Percentiles rank a stretch among this genome's conserved stretches.
Conservation (phyloP, 1,140 invertebrate genomes). For the Drosophila ironensis region DNA sequence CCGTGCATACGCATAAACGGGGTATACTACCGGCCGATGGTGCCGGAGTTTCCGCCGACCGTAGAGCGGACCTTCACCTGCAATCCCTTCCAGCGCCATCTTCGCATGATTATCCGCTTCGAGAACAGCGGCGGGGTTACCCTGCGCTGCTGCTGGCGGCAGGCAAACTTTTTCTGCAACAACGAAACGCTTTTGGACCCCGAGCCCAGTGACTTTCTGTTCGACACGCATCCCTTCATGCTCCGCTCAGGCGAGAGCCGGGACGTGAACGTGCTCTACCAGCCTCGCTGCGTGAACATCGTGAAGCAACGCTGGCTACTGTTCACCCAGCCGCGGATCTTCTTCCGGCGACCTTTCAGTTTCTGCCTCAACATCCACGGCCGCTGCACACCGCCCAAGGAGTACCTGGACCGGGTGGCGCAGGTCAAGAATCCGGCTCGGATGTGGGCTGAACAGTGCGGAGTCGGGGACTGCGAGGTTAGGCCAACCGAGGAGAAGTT, state of each 20-base stretch:
- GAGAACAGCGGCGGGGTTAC: constrained; percentile 47
- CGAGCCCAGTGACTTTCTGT: constrained; percentile 28
- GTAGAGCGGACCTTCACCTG: constrained; percentile 51
- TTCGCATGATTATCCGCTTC: constrained; percentile 50
- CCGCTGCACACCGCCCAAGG: constrained; percentile 41
- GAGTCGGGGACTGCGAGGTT: too few species aligned
- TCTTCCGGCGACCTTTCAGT: constrained; percentile 23
- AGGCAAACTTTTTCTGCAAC: constrained; percentile 36
- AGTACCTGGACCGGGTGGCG: constrained; percentile 36
- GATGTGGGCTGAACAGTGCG: too few species aligned
- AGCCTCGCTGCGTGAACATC: constrained; percentile 42
- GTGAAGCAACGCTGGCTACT: constrained; percentile 58
- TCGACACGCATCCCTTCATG: constrained; percentile 34
- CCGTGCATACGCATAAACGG: constrained; percentile 52
- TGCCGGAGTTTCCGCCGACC: constrained; percentile 37
- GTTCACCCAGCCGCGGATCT: constrained; percentile 29
- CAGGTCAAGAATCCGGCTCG: background rate
- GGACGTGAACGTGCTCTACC: constrained; percentile 38
- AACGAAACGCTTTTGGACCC: constrained; percentile 27
- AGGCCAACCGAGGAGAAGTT: rapidly evolving
- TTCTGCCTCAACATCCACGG: constrained; percentile 55
- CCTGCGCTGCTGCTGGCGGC: constrained; percentile 40
- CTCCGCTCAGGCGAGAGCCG: constrained; percentile 23
- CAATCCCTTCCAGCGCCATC: constrained; percentile 47
- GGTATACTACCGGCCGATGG: constrained; percentile 12